Evolutionary conservation across 2,113 vertebrate species (phyloP), one percentile per base, ranked within the genome.

Genomic region (Nettapus auritus): DNA sequence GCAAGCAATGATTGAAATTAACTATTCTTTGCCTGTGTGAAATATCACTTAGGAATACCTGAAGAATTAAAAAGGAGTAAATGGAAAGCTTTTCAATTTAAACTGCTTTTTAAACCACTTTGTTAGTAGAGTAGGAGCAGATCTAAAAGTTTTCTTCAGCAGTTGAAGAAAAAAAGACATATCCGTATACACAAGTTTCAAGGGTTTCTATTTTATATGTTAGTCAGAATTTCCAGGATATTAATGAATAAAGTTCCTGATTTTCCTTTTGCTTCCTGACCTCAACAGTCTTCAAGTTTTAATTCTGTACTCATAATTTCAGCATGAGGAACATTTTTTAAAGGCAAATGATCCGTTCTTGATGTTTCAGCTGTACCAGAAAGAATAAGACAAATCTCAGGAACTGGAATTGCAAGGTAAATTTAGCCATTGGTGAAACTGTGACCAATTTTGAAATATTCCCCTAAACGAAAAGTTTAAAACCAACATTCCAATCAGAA

Each of bases 11-110:
- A 90, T 90, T 95, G 96, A 56, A 96, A 97, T 97, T 94, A 96
- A 96, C 94, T 93, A 96, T 82, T 96, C 88, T 88, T 94, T 94
- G 94, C 84, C 91, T 57, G 36, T 59, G 86, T 79, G 87, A 95
- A 94, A 96, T 52, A 92, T 11, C 92, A 44, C 94, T 94, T 70
- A 76, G 91, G 97, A 97, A 96, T 94, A 98, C 94, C 96, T 93
- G 81, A 93, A 91, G 84, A 92, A 91, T 86, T 88, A 6, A 67
- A 91, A n/a, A 9, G 38, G 42, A 82, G 88, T 34, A 82, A 79
- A 81, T 64, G 6, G 77, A 84, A 92, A 46, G 40, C 33, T 95
- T 94, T 96, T 93, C 77, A 48, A 48, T 94, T 89, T 89, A 44
- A 91, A 46, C 33, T 48, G 18, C 52, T 46, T 83, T 81, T 75